Base-by-base conservation (phyloP, 2,797 vertebrate species). In the Platyrinchus mystaceus region DNA sequence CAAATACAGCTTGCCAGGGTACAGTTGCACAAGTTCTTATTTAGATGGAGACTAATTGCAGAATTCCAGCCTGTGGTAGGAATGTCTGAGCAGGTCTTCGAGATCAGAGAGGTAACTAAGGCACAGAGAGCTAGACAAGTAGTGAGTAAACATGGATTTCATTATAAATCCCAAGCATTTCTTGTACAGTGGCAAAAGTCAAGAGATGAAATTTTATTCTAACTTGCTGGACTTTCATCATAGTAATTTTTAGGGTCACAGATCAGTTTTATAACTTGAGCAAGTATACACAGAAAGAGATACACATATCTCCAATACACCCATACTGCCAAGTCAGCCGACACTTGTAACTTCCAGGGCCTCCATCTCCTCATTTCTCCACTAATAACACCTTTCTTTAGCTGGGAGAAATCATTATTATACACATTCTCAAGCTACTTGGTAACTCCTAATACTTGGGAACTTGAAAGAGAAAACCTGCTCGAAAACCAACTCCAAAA, bases 1-100 rank as follows among this genome's bases (percentile, higher is more conserved):
- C 56, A 91, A 92, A 83, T 21, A n/a, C 47, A 81, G 39, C 73
- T 56, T 84, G 71, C 30, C 56, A 85, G 26, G 36, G 36, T 34
- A 77, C 28, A 80, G 47, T 5, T 93, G 55, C 84, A n/a, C 44
- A 32, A 64, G 49, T 14, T 84, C 66, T 67, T 75, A 86, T 60
- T 91, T 69, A 94, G 80, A 49, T 37, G 30, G 34, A 88, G 77
- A 78, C 66, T 86, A 95, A 94, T 67, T 90, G 74, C 85, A 95
- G 63, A 89, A 90, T 82, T 84, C 34, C 88, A 95, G 66, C 36
- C 80, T 0, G 18, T 69, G 64, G 84, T 52, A 93, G 66, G 89
- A 96, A 96, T 80, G 91, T 90, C 91, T 91, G 84, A 96, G 85
- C 62, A 96, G 79, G 58, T 83, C 78, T 80, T 53, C 26, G n/a